Evolutionary conservation across 2,797 vertebrate species (phyloP).

Genomic region (Gymnodraco acuticeps): DNA sequence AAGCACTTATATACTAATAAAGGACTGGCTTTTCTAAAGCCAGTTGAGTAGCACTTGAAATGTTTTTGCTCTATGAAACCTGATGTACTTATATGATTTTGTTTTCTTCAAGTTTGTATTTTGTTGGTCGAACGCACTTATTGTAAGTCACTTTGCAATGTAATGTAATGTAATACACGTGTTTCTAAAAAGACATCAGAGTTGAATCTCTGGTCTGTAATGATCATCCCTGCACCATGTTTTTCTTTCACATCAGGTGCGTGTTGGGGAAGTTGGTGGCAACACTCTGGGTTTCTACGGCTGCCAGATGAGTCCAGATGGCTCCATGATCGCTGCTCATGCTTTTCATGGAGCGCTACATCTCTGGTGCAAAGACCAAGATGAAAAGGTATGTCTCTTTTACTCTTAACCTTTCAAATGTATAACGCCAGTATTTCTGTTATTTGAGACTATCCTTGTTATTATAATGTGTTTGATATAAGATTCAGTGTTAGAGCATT

Average conservation of each 20-base stretch:
- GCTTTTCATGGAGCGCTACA: constrained; percentile 96
- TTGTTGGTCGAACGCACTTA: too few relatives aligned
- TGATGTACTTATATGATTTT: too few relatives aligned
- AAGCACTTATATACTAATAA: too few relatives aligned
- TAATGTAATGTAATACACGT: too few relatives aligned
- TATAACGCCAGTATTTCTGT: background rate
- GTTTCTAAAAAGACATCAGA: constrained; percentile 23
- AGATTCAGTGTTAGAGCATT: background rate
- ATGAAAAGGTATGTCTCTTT: constrained; percentile 80
- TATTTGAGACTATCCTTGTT: too few relatives aligned
- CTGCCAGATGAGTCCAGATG: constrained; percentile 94
- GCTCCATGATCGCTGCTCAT: constrained; percentile 92
- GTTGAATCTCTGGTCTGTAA: background rate
- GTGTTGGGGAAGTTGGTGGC: constrained; percentile 97
- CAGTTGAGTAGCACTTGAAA: too few relatives aligned
- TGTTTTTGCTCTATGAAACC: too few relatives aligned
- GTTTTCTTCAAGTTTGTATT: too few relatives aligned
- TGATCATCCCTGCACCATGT: background rate
- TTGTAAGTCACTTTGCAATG: too few relatives aligned
- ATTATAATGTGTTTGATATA: constrained; percentile 8
- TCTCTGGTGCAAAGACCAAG: constrained; percentile 89
- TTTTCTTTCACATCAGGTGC: constrained; percentile 85
- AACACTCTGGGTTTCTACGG: constrained; percentile 97
- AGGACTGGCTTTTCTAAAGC: too few relatives aligned
- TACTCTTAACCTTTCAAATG: background rate